Conservation (phyloP, 2,797 vertebrate genomes). For the Pseudochirops cupreus region DNA sequence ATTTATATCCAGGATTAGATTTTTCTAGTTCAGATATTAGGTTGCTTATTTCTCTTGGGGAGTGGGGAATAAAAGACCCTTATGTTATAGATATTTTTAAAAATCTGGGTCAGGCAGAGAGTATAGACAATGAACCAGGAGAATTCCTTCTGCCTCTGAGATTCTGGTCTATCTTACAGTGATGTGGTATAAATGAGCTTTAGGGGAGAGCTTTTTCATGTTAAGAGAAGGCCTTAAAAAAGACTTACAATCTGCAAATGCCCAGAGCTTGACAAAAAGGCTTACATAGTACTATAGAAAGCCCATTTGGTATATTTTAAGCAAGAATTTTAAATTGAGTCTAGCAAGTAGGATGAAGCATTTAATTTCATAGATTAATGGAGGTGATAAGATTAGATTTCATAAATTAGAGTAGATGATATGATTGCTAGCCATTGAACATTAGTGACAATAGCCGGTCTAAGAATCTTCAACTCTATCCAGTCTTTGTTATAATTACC, state of each 20-base stretch:
- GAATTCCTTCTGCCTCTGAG: not conserved
- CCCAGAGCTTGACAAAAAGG: not conserved
- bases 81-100: not conserved
- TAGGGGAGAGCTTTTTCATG: not conserved
- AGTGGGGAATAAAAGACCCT: not conserved
- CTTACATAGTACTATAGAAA: not conserved
- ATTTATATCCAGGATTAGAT: not conserved
- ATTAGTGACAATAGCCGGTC: not conserved
- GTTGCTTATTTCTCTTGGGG: conserved; percentile 20
- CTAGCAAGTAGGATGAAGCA: conserved; percentile 4
- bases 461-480: not conserved
- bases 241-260: not conserved
- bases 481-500: conserved; percentile 6
- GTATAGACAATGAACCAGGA: not conserved
- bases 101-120: conserved; percentile 4
- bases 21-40: not conserved
- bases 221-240: not conserved
- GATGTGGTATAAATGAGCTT: conserved; percentile 17
- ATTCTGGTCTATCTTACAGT: conserved; percentile 13
- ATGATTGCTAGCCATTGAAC: not conserved
- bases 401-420: conserved; percentile 50
- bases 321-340: conserved; percentile 15
- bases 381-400: not conserved
- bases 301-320: conserved; percentile 30
- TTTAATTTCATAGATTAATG: conserved; percentile 47